Base-by-base conservation (phyloP, 2,888 invertebrate genomes). In the Flexamia atlantica region DNA sequence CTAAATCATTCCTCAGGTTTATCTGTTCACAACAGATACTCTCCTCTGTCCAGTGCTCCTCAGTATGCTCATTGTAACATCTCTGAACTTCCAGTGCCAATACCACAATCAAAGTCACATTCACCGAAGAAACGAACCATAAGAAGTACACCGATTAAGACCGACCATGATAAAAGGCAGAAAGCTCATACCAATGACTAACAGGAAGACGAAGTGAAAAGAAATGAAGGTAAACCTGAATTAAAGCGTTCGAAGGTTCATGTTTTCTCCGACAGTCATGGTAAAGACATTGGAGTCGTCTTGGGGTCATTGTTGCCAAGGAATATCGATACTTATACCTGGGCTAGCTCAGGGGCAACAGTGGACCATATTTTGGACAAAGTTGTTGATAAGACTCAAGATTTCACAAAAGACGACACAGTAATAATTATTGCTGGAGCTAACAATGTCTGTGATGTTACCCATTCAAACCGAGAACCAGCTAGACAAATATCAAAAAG, bases 181-280 rank as follows among this genome's bases (percentile, higher is more conserved):
- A 36, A 36, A 36, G 36, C 9, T 9, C 4, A 36, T 9, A 36
- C 36, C 9, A 36, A 36, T 36, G 9, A 36, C 9, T 7, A 36
- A 7, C 4, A 7, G 4, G 36, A 36, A 36, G n/a, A n/a, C n/a
- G n/a, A 36, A 36, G 36, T 36, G 9, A 36, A 36, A 36, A 36
- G 9, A 36, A 36, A 36, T 4, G 36, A 4, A 36, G 9, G 5
- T 36, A 36, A 64, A 5, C 9, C 36, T 36, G 36, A 36, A 36
- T 7, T 9, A 36, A 36, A 36, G 9, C 4, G 5, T 9, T 7
- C 4, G 36, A 68, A 68, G n/a, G 32, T 68, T 9, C n/a, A 68
- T 36, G 32, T 68, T 30, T 68, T 32, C 17, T 30, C 68, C 17
- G 68, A 68, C 68, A 68, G 68, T 32, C 68, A 68, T 36, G 30